These are phyloP conservation scores for Caretta caretta DNA, from an alignment of 2,113 vertebrate genomes.

Conservation along the genomic window DNA sequence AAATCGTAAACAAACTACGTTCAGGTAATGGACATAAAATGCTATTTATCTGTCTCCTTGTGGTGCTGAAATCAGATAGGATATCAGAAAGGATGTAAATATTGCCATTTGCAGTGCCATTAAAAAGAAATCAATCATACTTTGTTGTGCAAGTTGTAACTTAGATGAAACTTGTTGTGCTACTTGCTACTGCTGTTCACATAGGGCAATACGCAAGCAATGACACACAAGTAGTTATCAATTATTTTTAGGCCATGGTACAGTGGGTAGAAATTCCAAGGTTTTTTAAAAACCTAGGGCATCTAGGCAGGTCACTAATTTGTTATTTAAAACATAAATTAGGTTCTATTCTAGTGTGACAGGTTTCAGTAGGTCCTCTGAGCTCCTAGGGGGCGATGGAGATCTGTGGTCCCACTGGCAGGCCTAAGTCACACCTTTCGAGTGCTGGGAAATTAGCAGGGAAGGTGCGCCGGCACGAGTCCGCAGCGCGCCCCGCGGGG, in stretches of 20 bases:
- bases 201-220: neutral
- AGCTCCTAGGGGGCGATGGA: too few species aligned
- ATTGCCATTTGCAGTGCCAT: conserved; percentile 51
- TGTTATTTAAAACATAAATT: neutral
- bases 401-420: too few species aligned
- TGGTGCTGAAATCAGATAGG: conserved; percentile 41
- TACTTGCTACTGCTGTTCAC: conserved; percentile 1
- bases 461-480: too few species aligned
- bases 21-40: conserved; percentile 40
- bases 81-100: conserved; percentile 61
- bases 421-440: too few species aligned
- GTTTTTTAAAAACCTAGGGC: conserved; percentile 33
- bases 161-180: conserved; percentile 7
- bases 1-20: conserved; percentile 39
- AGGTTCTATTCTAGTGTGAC: neutral
- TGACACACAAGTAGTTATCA: conserved; percentile 25
- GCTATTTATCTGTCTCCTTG: conserved; percentile 34
- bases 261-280: conserved; percentile 24
- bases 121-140: conserved; percentile 58
- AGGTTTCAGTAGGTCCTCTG: too few species aligned
- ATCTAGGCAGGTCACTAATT: conserved; percentile 15
- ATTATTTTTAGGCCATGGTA: neutral
- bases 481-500: too few species aligned
- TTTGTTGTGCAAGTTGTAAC: conserved; percentile 35
- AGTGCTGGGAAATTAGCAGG: too few species aligned